Base-by-base conservation (phyloP, 2,888 invertebrate genomes). In the Lamproptera curius region DNA sequence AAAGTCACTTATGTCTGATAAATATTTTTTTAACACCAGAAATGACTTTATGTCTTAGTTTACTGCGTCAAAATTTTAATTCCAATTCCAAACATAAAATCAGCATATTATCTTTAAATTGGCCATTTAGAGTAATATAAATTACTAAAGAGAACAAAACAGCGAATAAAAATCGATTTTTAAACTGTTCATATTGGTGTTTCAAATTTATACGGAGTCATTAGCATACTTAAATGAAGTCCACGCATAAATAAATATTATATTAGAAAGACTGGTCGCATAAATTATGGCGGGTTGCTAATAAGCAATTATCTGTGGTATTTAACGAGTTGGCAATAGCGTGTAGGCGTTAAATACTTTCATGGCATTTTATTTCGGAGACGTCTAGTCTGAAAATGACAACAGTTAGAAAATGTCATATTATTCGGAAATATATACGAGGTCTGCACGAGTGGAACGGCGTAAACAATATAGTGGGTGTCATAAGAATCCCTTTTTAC, bases 131-230 rank as follows among this genome's bases (percentile, higher is more conserved):
- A 37, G 20, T 37, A 42, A 33, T 37, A 42, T 33, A 42, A 42
- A 11, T 31, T 33, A 15, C 31, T 17, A 37, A 20, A 40, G 26
- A 10, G 16, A 38, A 48, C 20, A 16, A 31, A 33, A 38, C 13
- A 26, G 31, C 33, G 20, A 38, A 42, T 39, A 48, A 38, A 35
- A 42, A 48, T 48, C 16, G 42, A 2, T 43, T 38, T 45, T 48
- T 39, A 48, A 43, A 48, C 39, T 42, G 42, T 42, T 48, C 43
- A 43, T 48, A 43, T 39, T 16, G 35, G 14, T 15, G 20, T 47
- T 46, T 40, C 16, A 23, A 40, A 46, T 28, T 40, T 35, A 40
- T 26, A 46, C 34, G 10, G 38, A 26, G 10, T 34, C 34, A 34
- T 47, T 39, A 38, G 38, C 38, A 38, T 48, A 37, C 5, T 28